phyloP scores from a whole-genome alignment of 2,113 vertebrate species.

The Vicugna pacos region DNA sequence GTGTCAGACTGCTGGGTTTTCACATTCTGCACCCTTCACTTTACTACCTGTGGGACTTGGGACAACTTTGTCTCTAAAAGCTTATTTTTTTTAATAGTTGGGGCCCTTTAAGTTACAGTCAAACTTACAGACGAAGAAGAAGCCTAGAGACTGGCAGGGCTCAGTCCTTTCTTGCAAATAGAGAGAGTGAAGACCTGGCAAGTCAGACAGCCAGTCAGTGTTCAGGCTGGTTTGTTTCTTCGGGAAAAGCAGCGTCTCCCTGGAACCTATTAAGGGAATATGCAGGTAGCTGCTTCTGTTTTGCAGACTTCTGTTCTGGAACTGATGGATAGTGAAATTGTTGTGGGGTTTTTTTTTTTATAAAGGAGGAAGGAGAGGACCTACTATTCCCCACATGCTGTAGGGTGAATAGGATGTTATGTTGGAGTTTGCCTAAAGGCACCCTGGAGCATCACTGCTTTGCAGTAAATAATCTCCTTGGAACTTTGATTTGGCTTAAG shows the following conservation, averaged over 20 bases:
- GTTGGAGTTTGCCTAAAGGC: conserved; percentile 10
- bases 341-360: neutral
- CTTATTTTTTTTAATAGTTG: neutral
- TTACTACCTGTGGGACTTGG: neutral
- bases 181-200: neutral
- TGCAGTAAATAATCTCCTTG: conserved; percentile 53
- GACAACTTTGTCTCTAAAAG: conserved; percentile 6
- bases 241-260: neutral
- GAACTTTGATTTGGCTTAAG: conserved; percentile 53
- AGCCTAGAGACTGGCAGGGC: neutral
- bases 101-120: neutral
- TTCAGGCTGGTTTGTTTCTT: conserved; percentile 33
- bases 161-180: neutral
- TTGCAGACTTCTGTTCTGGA: neutral
- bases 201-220: neutral
- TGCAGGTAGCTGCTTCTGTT: neutral
- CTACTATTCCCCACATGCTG: neutral
- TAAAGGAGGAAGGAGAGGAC: neutral
- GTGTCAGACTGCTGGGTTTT: neutral
- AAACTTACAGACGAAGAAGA: neutral
- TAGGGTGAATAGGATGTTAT: neutral
- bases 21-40: neutral
- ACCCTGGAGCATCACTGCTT: neutral
- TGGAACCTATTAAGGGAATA: neutral
- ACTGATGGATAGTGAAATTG: neutral